A percentile compares a stretch with the other conserved stretches of the same genome.
These are phyloP conservation scores for Cephus cinctus DNA, from an alignment of 1,140 invertebrate genomes.

Conservation along the genomic window DNA sequence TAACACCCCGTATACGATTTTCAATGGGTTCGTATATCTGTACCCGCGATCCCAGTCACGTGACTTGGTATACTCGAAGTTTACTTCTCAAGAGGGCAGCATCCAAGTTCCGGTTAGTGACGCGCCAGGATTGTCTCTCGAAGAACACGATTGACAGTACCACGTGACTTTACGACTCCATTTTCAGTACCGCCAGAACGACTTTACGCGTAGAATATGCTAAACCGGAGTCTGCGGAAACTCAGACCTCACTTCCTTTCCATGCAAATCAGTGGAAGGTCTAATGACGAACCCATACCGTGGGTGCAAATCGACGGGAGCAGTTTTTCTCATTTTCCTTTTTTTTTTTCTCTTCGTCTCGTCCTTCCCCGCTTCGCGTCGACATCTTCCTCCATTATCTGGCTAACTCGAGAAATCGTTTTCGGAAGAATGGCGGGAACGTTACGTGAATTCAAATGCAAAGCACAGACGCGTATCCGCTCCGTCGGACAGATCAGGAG, in stretches of 20 bases:
- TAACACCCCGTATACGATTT: background rate
- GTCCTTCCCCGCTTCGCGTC: background rate
- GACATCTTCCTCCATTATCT: no score
- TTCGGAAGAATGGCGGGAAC: no score
- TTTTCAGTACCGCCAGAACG: conserved; percentile 14
- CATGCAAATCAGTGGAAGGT: conserved; percentile 32
- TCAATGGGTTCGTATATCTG: background rate
- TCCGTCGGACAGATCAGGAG: no score
- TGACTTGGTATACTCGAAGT: background rate
- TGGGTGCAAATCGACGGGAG: conserved; percentile 32
- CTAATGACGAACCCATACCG: conserved; percentile 33
- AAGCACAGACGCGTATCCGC: no score
- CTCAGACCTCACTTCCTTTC: conserved; percentile 27
- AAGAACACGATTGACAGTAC: background rate
- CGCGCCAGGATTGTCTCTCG: no score
- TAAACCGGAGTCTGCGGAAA: conserved; percentile 30
- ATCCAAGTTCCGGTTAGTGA: background rate
- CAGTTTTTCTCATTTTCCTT: conserved; percentile 25
- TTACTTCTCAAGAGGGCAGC: no score
- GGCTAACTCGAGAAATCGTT: no score
- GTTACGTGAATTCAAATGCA: no score
- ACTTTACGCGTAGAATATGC: conserved; percentile 36
- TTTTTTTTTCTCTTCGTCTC: conserved; percentile 4
- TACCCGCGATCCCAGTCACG: background rate
- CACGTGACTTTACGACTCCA: conserved; percentile 28